Base-by-base conservation (phyloP, 64 coral and sea anemone species). In the Hydrozoanthus tunicans region DNA sequence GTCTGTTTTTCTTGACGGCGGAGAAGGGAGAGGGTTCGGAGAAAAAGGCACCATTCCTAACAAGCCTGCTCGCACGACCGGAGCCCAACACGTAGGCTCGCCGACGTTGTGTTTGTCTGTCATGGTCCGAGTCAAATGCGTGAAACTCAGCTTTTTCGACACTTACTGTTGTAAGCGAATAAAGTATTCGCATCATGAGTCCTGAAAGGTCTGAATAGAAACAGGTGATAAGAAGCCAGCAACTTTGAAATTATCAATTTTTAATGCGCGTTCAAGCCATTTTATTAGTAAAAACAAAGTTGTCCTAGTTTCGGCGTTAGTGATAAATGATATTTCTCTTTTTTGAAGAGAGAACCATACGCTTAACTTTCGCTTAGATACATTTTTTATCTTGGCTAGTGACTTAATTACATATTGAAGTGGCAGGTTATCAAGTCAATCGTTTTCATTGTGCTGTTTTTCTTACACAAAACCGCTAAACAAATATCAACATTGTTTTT, bases 1-100 rank as follows among this genome's bases (percentile, higher is more conserved):
- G 68, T 96, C 95, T 11, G 91, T 92, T 69, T 92, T 91, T 56
- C 73, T 91, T 13, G 91, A 90, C 11, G 92, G 83, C 56, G 77
- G 89, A 51, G 79, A 7, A 76, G 67, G 8, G 9, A 58, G 3
- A 6, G 86, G 51, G 15, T 60, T 73, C 6, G 53, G 64, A 27
- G 89, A 86, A 61, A 96, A 72, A 13, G 95, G 95, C 6, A 76
- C 78, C 17, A 96, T 94, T 1, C 92, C 95, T 12, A 96, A 51
- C 3, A 93, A 64, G 17, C 95, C 92, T n/a, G 79, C 81, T 43
- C 91, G 58, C 11, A 80, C 90, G 7, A 93, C 82, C 12, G 92
- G 89, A 0, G 64, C 59, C 95, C 95, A 96, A 90, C 68, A 93
- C 6, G 76, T n/a, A 17, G 52, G 1, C 6, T n/a, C 23, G 62